Evolutionary conservation across 1,140 invertebrate species (phyloP), one percentile per base, ranked within the genome.

Genomic region (Musca vetustissima): DNA sequence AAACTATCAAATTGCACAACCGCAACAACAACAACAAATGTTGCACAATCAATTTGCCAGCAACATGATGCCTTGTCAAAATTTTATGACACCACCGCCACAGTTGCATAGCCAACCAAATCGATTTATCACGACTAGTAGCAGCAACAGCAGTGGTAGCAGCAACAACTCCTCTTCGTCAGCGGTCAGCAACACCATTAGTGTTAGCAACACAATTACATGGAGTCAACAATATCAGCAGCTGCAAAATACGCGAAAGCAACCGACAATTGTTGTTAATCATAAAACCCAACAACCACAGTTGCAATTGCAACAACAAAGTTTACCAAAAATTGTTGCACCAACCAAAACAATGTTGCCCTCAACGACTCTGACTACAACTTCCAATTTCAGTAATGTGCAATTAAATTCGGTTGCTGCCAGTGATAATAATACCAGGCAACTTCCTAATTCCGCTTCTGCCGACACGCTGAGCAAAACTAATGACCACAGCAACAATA

Each of bases 371-470:
- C 22, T 9, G 19, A 70, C 69, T 61, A 32, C 52, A 19, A n/a
- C 61, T 73, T 72, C 48, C 71, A 74, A 65, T 76, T 71, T 55
- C 77, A 79, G 52, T 73, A 74, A 68, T 73, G 76, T 61, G 71
- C 74, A 69, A 72, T 73, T 11, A 79, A 79, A 76, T 80, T 76
- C 71, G 6, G 36, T 43, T 43, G 36, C 36, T 11, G n/a, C n/a
- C n/a, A n/a, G n/a, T n/a, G 13, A 11, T 43, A 11, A 43, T 43
- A 43, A 43, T 43, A 43, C 36, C 6, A 43, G 36, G 11, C 36
- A 43, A 43, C n/a, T n/a, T n/a, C n/a, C n/a, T n/a, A n/a, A n/a
- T n/a, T n/a, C n/a, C n/a, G n/a, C n/a, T n/a, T n/a, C n/a, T n/a
- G n/a, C n/a, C n/a, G n/a, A n/a, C n/a, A n/a, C n/a, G n/a, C n/a